Conservation (phyloP, 1,140 invertebrate genomes). For the Lepidotrigona ventralis region DNA sequence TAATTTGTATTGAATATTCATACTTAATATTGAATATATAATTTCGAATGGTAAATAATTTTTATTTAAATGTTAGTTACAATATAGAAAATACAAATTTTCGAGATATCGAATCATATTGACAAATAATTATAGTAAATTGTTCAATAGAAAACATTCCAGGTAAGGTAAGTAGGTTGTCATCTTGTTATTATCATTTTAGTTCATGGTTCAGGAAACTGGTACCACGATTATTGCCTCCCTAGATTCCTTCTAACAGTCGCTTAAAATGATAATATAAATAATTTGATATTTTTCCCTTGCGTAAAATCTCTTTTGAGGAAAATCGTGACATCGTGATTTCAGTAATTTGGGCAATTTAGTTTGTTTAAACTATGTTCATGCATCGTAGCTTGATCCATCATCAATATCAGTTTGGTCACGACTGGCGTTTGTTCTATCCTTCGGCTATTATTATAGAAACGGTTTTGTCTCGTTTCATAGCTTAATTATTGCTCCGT, state of each 20-base stretch:
- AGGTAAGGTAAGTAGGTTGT: neutral
- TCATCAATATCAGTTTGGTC: neutral
- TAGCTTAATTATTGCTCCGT: slow-evolving; percentile 20
- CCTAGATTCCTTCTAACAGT: neutral
- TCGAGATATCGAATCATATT: too few species aligned
- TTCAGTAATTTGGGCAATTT: slow-evolving; percentile 21
- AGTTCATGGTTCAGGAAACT: neutral
- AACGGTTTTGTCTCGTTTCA: slow-evolving; percentile 8
- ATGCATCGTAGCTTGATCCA: neutral
- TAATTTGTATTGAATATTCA: too few species aligned
- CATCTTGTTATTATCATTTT: neutral
- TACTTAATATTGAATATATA: too few species aligned
- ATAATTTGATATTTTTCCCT: slow-evolving; percentile 11
- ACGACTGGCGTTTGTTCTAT: slow-evolving; percentile 29
- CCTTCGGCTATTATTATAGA: slow-evolving; percentile 30
- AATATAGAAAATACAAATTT: too few species aligned
- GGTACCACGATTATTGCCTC: neutral
- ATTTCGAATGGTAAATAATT: too few species aligned
- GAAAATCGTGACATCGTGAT: slow-evolving; percentile 37
- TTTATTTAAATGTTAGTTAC: too few species aligned
- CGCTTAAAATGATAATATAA: neutral
- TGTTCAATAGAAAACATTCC: neutral
- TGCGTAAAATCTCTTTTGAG: slow-evolving; percentile 20
- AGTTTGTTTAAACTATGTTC: neutral
- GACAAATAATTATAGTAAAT: neutral